These are phyloP conservation scores for Aramus guarauna DNA, from an alignment of 2,113 vertebrate genomes.

Conservation along the genomic window DNA sequence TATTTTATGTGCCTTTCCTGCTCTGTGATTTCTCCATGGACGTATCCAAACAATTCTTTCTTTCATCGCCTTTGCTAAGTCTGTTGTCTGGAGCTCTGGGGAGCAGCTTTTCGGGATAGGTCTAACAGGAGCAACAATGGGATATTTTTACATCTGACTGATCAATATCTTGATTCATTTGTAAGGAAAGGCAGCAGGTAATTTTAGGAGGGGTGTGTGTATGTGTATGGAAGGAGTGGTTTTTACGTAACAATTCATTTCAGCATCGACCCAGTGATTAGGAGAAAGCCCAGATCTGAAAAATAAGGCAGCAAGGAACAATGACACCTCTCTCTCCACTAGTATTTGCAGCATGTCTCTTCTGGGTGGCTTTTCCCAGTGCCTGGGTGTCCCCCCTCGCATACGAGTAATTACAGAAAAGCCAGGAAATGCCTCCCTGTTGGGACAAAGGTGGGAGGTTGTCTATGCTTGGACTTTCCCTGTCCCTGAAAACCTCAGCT, in stretches of 20 bases:
- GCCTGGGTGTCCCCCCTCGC: fast-evolving
- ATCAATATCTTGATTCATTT: not conserved
- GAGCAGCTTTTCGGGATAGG: not conserved
- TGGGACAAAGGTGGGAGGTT: fast-evolving
- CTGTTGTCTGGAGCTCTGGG: not conserved
- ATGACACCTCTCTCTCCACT: not conserved
- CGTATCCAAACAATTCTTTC: not conserved
- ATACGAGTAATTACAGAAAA: not conserved
- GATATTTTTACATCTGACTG: not conserved
- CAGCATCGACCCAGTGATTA: not conserved
- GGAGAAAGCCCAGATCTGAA: not conserved
- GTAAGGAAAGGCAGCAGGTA: not conserved
- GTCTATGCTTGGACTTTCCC: not conserved
- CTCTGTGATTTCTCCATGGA: not conserved
- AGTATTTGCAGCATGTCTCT: not conserved
- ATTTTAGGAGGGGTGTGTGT: not conserved
- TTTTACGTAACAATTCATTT: not conserved
- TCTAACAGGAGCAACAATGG: not conserved
- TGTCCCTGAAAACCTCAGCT: fast-evolving
- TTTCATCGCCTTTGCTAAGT: not conserved
- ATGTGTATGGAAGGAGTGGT: not conserved
- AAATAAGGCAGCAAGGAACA: not conserved
- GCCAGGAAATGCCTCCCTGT: not conserved
- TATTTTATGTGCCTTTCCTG: not conserved
- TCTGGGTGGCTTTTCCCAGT: not conserved